These are phyloP conservation scores for Quiscalus mexicanus DNA, from an alignment of 2,113 vertebrate species.

Conservation along the genomic window DNA sequence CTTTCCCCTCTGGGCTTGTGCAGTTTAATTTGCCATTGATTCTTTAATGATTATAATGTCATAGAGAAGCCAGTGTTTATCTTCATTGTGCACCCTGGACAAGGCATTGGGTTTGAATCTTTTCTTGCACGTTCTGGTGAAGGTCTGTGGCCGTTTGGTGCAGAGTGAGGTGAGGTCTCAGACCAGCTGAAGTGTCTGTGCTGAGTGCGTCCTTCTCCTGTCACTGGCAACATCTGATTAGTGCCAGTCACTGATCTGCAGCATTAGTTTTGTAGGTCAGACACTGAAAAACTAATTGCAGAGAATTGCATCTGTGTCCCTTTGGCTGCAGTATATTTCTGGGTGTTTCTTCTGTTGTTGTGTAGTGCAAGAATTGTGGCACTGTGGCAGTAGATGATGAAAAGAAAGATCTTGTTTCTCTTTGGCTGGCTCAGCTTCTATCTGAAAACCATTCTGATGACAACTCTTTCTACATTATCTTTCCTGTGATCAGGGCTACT, in stretches of 20 bases:
- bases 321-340: background rate
- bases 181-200: background rate
- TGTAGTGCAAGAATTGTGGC: background rate
- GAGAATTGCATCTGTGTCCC: background rate
- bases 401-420: background rate
- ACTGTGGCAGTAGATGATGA: background rate
- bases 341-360: background rate
- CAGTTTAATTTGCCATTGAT: constrained; percentile 77
- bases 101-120: background rate
- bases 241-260: background rate
- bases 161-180: background rate
- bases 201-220: constrained; percentile 17
- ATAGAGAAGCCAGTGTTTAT: constrained; percentile 55
- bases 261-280: constrained; percentile 24
- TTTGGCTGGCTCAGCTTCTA: background rate
- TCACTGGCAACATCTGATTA: background rate
- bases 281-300: background rate
- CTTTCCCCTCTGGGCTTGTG: constrained; percentile 53
- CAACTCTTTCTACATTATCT: background rate
- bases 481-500: background rate
- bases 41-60: constrained; percentile 70
- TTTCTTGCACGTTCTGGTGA: background rate
- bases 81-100: constrained; percentile 48
- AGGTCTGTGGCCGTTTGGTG: background rate
- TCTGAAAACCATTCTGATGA: background rate